A percentile compares a stretch with the other conserved stretches of the same genome.
Evolutionary conservation across 2,113 vertebrate genomes (phyloP).

Genomic region (Gavialis gangeticus): DNA sequence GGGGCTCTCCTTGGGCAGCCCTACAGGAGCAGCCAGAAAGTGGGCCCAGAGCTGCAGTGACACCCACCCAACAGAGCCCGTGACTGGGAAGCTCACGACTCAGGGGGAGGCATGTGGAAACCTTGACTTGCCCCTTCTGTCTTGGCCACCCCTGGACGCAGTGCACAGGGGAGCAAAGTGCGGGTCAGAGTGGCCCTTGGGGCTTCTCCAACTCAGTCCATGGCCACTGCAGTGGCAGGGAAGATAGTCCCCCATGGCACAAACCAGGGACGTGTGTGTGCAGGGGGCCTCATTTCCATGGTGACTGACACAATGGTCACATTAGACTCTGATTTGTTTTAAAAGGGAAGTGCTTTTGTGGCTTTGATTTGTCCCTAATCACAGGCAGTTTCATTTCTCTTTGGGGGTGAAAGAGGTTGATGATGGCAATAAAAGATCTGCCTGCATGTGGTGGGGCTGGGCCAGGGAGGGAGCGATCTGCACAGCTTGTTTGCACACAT

Average conservation of each 20-base stretch:
- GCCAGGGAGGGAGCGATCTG: neutral
- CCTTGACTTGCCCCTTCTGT: neutral
- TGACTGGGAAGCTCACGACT: neutral
- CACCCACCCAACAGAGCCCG: no score
- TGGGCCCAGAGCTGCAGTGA: neutral
- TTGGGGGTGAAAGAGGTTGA: neutral
- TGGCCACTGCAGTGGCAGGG: no score
- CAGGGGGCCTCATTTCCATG: neutral
- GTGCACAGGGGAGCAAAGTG: neutral
- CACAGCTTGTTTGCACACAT: neutral
- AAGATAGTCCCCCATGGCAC: neutral
- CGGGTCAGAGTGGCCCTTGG: neutral
- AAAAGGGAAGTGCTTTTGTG: neutral
- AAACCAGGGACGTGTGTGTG: neutral
- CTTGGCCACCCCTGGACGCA: no score
- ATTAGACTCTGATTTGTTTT: neutral
- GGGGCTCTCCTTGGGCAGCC: no score
- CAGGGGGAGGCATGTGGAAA: neutral
- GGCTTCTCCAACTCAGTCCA: neutral
- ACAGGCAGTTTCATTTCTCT: neutral
- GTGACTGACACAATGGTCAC: neutral
- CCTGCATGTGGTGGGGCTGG: neutral
- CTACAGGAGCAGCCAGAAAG: neutral
- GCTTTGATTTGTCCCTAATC: neutral
- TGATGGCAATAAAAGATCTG: neutral